Evolutionary conservation across 2,113 vertebrate species (phyloP), one percentile per base, ranked within the genome.

Genomic region (Ramphastos sulfuratus): DNA sequence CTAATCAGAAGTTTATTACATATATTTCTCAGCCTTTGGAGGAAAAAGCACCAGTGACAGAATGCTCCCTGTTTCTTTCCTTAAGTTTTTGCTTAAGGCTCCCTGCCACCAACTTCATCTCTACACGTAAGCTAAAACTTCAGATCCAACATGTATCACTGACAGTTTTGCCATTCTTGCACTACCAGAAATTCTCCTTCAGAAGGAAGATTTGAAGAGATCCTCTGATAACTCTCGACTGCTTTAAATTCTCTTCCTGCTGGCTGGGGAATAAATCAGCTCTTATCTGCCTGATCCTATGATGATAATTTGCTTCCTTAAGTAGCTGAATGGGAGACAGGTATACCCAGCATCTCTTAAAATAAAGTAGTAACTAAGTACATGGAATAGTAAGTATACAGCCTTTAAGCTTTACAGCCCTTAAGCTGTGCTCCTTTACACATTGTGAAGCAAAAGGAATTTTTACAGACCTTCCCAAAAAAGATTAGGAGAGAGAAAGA

Each of bases 11-110:
- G 21, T 63, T 73, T 30, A 48, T 14, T 35, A 56, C 7, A 39
- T 23, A 20, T 37, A 31, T 92, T 92, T 85, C 35, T 83, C 42
- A 78, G 54, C 28, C 76, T 83, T 82, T 65, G 30, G 37, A 88
- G 14, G 27, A 19, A 75, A 89, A 3, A 35, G 61, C 39, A 81
- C 50, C 83, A 59, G 31, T 3, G 21, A 80, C 27, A 89, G 78
- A 87, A 83, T 25, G 3, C 15, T 85, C 70, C 6, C 6, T 11
- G 39, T 39, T 84, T 81, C 20, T 20, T 77, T 42, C 60, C 59
- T 73, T 37, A 7, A 46, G 35, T 8, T 64, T 88, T 93, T 64
- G 31, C 59, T 73, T 55, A 44, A 72, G 44, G 11, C 5, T 79
- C 7, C 9, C 11, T 2, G 2, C 31, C 3, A 0, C 27, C n/a